Conservation (phyloP, 2,113 vertebrate genomes). For the Rhea pennata region DNA sequence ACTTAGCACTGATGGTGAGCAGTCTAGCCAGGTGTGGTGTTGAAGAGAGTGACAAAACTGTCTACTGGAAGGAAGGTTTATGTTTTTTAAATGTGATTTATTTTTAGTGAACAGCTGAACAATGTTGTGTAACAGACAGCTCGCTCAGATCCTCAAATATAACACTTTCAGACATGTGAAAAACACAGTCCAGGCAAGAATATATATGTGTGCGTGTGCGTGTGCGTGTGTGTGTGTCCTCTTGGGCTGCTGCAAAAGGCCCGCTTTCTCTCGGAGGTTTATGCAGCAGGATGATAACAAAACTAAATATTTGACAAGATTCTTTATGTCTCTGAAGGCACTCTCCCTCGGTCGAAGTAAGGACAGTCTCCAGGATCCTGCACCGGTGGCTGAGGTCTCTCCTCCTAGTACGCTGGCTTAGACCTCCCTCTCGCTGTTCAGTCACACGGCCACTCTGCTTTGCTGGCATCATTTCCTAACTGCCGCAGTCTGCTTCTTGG, state of each 20-base stretch:
- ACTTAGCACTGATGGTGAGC: background rate
- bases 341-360: background rate
- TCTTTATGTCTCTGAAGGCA: background rate
- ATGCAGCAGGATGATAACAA: conserved; percentile 22
- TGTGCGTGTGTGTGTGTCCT: background rate
- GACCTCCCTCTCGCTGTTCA: background rate
- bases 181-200: conserved; percentile 9
- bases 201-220: background rate
- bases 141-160: background rate
- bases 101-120: background rate
- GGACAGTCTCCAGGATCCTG: conserved; percentile 12
- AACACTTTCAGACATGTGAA: background rate
- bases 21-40: background rate
- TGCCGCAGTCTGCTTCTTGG: conserved; percentile 37
- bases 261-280: conserved; percentile 5
- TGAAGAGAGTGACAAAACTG: background rate
- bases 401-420: background rate
- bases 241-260: background rate
- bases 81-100: background rate
- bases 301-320: conserved; percentile 19
- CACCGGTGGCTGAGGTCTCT: background rate
- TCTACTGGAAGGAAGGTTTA: background rate
- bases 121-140: background rate
- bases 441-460: background rate
- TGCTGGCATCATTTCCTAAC: conserved; percentile 38